phyloP scores from a whole-genome alignment of 2,113 vertebrate genomes.

The Sprattus sprattus region DNA sequence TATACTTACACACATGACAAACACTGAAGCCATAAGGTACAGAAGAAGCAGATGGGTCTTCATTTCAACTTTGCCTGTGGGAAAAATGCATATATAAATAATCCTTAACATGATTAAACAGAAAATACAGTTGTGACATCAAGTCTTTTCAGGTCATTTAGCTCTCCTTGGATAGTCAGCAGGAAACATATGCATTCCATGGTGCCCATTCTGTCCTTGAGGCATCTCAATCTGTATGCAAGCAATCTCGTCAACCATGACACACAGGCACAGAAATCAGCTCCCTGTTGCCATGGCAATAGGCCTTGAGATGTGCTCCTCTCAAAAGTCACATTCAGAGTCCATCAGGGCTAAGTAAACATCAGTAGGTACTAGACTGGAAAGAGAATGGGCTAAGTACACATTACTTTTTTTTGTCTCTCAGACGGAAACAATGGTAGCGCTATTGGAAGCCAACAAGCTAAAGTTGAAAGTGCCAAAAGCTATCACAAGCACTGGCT shows the following conservation, averaged over 20 bases:
- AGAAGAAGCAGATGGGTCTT: slow-evolving; percentile 58
- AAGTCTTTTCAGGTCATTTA: not conserved
- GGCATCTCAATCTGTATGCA: slow-evolving; percentile 55
- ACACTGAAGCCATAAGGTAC: slow-evolving; percentile 60
- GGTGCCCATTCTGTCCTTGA: slow-evolving; percentile 27
- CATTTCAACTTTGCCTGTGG: slow-evolving; percentile 61
- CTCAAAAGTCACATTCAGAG: slow-evolving; percentile 69
- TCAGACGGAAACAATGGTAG: slow-evolving; percentile 57
- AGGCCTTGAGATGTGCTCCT: slow-evolving; percentile 52
- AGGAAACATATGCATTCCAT: not conserved
- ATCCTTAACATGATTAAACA: not conserved
- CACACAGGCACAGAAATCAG: slow-evolving; percentile 38
- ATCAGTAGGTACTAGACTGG: slow-evolving; percentile 72
- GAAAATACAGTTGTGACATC: not conserved
- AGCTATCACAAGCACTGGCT: not conserved
- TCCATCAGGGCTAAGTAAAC: slow-evolving; percentile 63
- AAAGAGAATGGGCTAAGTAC: slow-evolving; percentile 69
- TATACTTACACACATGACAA: slow-evolving; percentile 65
- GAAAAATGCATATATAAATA: not conserved
- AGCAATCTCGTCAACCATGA: slow-evolving; percentile 47
- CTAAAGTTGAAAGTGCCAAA: slow-evolving; percentile 38
- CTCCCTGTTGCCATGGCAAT: slow-evolving; percentile 59
- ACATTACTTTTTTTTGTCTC: slow-evolving; percentile 67
- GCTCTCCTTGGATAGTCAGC: not conserved
- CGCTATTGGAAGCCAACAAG: slow-evolving; percentile 41